Evolutionary conservation across 2,113 vertebrate species (phyloP).

Genomic region (Ictalurus punctatus): DNA sequence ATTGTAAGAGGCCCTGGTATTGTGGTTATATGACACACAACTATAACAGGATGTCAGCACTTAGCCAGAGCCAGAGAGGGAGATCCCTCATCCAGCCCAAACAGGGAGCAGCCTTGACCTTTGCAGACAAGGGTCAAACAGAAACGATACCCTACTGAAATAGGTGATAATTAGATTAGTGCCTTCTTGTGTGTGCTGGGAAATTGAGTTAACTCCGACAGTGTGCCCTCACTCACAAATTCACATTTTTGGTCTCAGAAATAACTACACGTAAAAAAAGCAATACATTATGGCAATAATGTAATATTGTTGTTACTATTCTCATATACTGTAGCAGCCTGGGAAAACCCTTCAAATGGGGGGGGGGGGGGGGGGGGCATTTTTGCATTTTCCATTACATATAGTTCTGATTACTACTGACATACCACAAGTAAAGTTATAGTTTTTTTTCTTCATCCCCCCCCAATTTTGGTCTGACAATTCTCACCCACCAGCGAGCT

Average conservation of each 20-base stretch:
- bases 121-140: conserved; percentile 41
- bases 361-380: background rate
- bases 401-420: background rate
- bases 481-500: background rate
- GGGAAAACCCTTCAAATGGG: background rate
- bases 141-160: conserved; percentile 27
- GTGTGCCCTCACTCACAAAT: background rate
- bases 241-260: background rate
- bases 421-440: background rate
- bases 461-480: background rate
- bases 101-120: conserved; percentile 52
- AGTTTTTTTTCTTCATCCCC: background rate
- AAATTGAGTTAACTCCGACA: background rate
- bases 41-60: background rate
- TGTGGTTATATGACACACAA: conserved; percentile 3
- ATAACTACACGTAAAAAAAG: background rate
- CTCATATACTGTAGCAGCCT: background rate
- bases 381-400: background rate
- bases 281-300: background rate
- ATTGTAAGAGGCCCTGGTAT: background rate
- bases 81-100: conserved; percentile 12
- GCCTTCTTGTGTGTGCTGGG: conserved; percentile 22
- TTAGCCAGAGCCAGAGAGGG: conserved; percentile 6
- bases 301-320: background rate
- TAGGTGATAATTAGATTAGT: conserved; percentile 47